Evolutionary conservation across 2,797 vertebrate genomes (phyloP).

Genomic region (Catostomus latipinnis): DNA sequence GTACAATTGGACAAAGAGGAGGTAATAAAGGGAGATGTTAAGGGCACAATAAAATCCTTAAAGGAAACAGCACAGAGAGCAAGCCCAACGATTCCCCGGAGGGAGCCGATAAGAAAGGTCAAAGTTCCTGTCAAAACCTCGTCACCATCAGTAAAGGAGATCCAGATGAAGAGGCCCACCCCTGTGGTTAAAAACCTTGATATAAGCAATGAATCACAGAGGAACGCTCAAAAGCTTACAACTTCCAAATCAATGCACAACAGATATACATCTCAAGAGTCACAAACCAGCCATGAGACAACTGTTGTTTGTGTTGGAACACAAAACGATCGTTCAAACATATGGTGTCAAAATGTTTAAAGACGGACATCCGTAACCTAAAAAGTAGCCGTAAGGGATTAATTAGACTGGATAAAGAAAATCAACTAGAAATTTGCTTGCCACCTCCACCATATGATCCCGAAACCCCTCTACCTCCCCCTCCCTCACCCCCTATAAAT

Average conservation of each 20-base stretch:
- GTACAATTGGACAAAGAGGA: conserved; percentile 76
- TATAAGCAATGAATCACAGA: conserved; percentile 67
- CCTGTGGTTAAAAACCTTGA: conserved; percentile 71
- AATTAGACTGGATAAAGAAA: conserved; percentile 73
- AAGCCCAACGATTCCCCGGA: conserved; percentile 71
- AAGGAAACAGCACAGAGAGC: conserved; percentile 80
- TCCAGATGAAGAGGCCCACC: conserved; percentile 65
- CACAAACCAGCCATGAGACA: conserved; percentile 52
- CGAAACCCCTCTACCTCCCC: conserved; percentile 73
- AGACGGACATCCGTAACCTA: conserved; percentile 79
- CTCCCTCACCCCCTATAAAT: conserved; percentile 81
- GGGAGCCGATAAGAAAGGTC: conserved; percentile 74
- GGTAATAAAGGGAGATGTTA: conserved; percentile 80
- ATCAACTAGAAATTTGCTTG: conserved; percentile 51
- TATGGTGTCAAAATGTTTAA: conserved; percentile 79
- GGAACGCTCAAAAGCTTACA: conserved; percentile 74
- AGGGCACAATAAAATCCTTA: conserved; percentile 81
- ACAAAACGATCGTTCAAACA: conserved; percentile 81
- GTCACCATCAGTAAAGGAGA: conserved; percentile 42
- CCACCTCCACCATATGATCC: conserved; percentile 71
- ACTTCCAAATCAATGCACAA: conserved; percentile 65
- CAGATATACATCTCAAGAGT: conserved; percentile 58
- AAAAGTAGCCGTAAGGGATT: conserved; percentile 71
- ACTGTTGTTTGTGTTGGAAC: conserved; percentile 66
- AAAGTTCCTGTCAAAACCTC: conserved; percentile 62